Base-by-base conservation (phyloP, 2,888 invertebrate genomes). In the Heliconius charithonia region DNA sequence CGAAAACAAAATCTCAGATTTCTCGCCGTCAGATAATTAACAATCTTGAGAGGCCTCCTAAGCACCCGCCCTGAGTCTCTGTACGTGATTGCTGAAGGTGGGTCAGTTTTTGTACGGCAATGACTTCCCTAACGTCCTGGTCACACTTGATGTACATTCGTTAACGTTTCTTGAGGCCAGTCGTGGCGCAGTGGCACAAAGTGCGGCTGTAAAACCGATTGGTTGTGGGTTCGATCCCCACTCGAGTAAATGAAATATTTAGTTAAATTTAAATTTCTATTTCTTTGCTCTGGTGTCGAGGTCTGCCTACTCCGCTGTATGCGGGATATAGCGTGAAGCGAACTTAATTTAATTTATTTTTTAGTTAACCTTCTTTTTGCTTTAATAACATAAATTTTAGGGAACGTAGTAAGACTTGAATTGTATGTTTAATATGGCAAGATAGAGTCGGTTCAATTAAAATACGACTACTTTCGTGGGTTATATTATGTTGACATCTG, bases 1-100 rank as follows among this genome's bases (percentile, higher is more conserved):
- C 70, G 74, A 77, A 81, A 81, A 75, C 78, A 82, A 84, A 29
- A 83, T 82, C 82, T 82, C 82, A 83, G 83, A 85, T 87, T 87
- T 84, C 81, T 83, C 81, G 79, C 80, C 84, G 84, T 85, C 84
- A 84, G 85, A 87, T 86, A 86, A 87, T 87, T 87, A 86, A 86
- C 83, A 85, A 86, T 84, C 87, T 86, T 84, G 84, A 84, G 83
- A 86, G 84, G 85, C 84, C 86, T 87, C 85, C 84, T 84, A 75
- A 79, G 77, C 32, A 45, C 78, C 77, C 73, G 80, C 75, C 79
- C 79, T 79, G 79, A 78, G 81, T 81, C 80, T 80, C 79, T 83
- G 83, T 81, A 87, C 87, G 88, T 87, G 87, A 88, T 86, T 89
- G 88, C 87, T 88, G 86, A 85, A 88, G 87, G 88, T 88, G 86